phyloP scores from a whole-genome alignment of 2,888 invertebrate species.

The Lasioglossum malachurum region DNA sequence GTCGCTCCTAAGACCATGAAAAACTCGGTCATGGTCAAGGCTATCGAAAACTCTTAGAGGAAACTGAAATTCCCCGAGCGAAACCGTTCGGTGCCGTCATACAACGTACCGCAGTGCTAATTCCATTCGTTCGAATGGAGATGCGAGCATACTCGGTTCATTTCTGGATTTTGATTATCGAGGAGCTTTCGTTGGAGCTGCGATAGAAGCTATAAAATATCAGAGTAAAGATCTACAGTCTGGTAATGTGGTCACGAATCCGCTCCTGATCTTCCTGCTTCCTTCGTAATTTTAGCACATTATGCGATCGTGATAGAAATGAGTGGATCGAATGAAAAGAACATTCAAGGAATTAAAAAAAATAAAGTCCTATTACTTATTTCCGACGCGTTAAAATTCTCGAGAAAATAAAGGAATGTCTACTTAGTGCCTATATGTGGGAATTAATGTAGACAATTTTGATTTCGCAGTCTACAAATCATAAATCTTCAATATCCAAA shows the following conservation, averaged over 20 bases:
- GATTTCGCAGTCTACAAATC: not conserved
- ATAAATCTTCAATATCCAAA: not conserved
- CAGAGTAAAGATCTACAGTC: not conserved
- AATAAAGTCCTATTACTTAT: not conserved
- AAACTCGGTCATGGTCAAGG: constrained; percentile 75
- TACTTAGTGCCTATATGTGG: not conserved
- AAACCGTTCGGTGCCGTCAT: not conserved
- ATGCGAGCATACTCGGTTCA: not conserved
- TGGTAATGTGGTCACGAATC: too few species aligned
- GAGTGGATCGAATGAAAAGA: too few species aligned
- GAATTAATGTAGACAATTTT: not conserved
- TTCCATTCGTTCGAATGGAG: not conserved
- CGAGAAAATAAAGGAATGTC: not conserved
- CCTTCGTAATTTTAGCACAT: too few species aligned
- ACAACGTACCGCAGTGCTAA: not conserved
- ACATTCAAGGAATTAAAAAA: too few species aligned
- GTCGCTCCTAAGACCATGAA: constrained; percentile 61
- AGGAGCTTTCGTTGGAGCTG: too few species aligned
- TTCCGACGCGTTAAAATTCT: not conserved
- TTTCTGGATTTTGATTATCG: not conserved
- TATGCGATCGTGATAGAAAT: not conserved
- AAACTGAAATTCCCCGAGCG: constrained; percentile 45
- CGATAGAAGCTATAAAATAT: not conserved
- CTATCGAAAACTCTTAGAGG: constrained; percentile 37
- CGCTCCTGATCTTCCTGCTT: not conserved